phyloP scores from a whole-genome alignment of 2,888 invertebrate genomes.

The Ashinkailepas kermadecensis region DNA sequence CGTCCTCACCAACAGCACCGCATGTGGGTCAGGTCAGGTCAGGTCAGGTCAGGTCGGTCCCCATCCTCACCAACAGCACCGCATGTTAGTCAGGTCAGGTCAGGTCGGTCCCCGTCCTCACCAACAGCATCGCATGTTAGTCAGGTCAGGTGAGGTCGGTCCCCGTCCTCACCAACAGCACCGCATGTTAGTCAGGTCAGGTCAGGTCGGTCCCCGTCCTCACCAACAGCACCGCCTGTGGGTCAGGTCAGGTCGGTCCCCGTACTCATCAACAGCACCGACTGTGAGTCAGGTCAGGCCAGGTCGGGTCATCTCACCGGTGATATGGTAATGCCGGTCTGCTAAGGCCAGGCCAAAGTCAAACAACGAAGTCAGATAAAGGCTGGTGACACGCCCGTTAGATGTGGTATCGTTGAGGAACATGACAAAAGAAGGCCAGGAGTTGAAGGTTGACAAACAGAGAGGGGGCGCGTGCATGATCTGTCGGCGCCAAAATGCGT shows the following conservation, averaged over 20 bases:
- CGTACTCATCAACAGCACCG: constrained; percentile 48
- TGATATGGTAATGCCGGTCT: too few species aligned
- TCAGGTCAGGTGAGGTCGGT: background rate
- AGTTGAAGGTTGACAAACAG: too few species aligned
- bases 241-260: constrained; percentile 40
- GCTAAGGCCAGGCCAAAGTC: too few species aligned
- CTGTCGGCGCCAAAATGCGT: too few species aligned
- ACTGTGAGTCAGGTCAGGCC: constrained; percentile 36
- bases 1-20: constrained; percentile 48
- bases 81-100: constrained; percentile 36
- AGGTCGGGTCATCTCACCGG: too few species aligned
- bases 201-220: constrained; percentile 48
- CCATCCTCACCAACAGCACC: background rate
- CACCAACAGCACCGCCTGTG: constrained; percentile 45
- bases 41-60: constrained; percentile 15
- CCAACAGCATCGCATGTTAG: constrained; percentile 45
- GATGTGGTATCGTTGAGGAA: too few species aligned
- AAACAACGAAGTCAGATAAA: too few species aligned
- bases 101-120: constrained; percentile 47
- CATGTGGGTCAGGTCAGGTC: constrained; percentile 36
- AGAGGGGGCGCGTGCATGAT: too few species aligned
- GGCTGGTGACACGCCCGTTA: too few species aligned
- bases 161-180: constrained; percentile 24
- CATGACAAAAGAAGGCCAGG: too few species aligned
- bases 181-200: constrained; percentile 34